Base-by-base conservation (phyloP, 1,140 invertebrate genomes). In the Anastatus disparis region DNA sequence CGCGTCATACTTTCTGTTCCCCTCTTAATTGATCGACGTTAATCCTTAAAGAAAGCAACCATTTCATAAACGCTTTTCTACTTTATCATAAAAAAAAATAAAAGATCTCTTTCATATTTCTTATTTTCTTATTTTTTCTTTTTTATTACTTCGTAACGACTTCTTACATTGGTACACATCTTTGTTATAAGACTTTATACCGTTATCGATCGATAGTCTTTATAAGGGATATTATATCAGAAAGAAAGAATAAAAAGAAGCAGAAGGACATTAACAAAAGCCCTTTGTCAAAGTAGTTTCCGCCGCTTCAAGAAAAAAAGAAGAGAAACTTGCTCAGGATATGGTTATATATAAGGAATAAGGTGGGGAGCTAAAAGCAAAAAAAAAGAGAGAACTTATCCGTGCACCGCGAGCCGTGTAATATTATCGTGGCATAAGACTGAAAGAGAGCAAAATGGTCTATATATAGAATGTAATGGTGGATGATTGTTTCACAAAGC, bases 181-280 rank as follows among this genome's bases (percentile, higher is more conserved):
- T 26, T 59, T 44, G 42, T 1, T 10, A 7, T 20, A 15, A 8
- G 38, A 26, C 20, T 12, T 4, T 3, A n/a, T 17, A 22, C 3
- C 38, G 29, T 12, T 55, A 55, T 55, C 50, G 63, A 65, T 65
- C 63, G 35, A 10, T 1, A 10, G 31, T 31, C 13, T 27, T 44
- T 24, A n/a, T n/a, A n/a, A n/a, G n/a, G n/a, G n/a, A n/a, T n/a
- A n/a, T n/a, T n/a, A n/a, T n/a, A n/a, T n/a, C n/a, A n/a, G n/a
- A n/a, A n/a, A n/a, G n/a, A n/a, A n/a, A n/a, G n/a, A n/a, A n/a
- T n/a, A n/a, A n/a, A n/a, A n/a, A n/a, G 4, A 10, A 7, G 40
- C 29, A 42, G 40, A 50, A 67, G 64, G 29, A 35, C 64, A 67
- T 67, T 67, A 67, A 67, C 64, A 67, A 67, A 67, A 26, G 26